A percentile compares a stretch with the other conserved stretches of the same genome.
Evolutionary conservation across 2,113 vertebrate species (phyloP).

Genomic region (Garra rufa): DNA sequence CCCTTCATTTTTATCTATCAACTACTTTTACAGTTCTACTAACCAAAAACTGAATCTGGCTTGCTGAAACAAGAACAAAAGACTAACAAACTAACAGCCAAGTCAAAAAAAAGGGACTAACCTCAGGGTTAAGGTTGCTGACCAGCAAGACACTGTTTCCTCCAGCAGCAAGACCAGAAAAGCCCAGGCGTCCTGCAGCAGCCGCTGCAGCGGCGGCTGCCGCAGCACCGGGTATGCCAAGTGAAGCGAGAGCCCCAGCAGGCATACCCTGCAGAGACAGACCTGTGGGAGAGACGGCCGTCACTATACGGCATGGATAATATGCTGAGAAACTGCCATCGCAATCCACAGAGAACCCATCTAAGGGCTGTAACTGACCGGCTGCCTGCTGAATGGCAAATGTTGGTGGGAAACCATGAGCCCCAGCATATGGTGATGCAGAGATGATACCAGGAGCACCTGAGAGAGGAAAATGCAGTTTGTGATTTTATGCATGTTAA

Average conservation of each 20-base stretch:
- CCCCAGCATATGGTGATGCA: slow-evolving; percentile 89
- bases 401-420: slow-evolving; percentile 89
- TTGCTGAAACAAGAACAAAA: neutral
- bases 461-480: slow-evolving; percentile 63
- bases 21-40: neutral
- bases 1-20: neutral
- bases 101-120: slow-evolving; percentile 72
- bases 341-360: neutral
- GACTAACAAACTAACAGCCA: neutral
- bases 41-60: neutral
- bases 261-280: slow-evolving; percentile 87
- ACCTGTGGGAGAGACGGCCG: slow-evolving; percentile 74
- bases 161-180: slow-evolving; percentile 79
- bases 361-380: slow-evolving; percentile 67
- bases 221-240: slow-evolving; percentile 81
- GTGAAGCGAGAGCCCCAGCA: slow-evolving; percentile 85
- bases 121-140: slow-evolving; percentile 97
- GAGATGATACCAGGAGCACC: slow-evolving; percentile 94
- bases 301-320: neutral
- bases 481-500: neutral
- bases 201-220: slow-evolving; percentile 83
- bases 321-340: neutral
- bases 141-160: slow-evolving; percentile 92
- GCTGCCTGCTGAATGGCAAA: slow-evolving; percentile 93
- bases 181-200: slow-evolving; percentile 86